These are phyloP conservation scores for Gerosis bhagava DNA, from an alignment of 2,888 invertebrate genomes.

Conservation along the genomic window DNA sequence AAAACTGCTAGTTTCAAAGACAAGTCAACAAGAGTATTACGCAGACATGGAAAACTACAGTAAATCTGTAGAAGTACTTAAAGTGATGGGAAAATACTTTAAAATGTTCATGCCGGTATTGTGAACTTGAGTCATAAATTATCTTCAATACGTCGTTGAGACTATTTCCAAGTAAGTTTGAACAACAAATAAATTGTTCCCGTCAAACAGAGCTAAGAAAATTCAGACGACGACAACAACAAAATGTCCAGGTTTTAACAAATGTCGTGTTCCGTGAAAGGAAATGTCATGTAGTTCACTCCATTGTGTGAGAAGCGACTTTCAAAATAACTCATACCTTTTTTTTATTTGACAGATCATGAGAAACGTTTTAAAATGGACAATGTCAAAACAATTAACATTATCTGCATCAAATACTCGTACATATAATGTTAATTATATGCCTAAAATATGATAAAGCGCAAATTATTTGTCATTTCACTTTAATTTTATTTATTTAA, in stretches of 20 bases:
- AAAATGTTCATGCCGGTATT: constrained; percentile 2
- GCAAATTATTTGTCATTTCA: no score
- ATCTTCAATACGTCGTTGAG: constrained; percentile 24
- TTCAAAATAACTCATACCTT: constrained; percentile 36
- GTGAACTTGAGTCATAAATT: constrained; percentile 22
- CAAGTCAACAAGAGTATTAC: not conserved
- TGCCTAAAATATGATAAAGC: no score
- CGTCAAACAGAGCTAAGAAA: constrained; percentile 28
- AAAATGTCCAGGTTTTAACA: constrained; percentile 25
- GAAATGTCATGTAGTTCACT: constrained; percentile 19
- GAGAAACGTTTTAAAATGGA: constrained; percentile 21
- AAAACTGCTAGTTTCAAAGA: no score
- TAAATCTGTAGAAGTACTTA: not conserved
- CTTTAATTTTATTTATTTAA: no score
- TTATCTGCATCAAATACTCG: no score
- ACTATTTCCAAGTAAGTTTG: constrained; percentile 33
- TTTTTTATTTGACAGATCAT: constrained; percentile 17
- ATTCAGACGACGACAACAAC: constrained; percentile 27
- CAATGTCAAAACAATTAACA: no score
- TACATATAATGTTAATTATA: no score
- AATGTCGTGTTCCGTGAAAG: constrained; percentile 18
- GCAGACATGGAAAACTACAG: constrained; percentile 1
- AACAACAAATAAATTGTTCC: constrained; percentile 35
- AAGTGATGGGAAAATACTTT: constrained; percentile 8
- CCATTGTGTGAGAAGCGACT: constrained; percentile 30